Evolutionary conservation across 2,797 vertebrate genomes (phyloP), one percentile per base, ranked within the genome.

Genomic region (Fringilla coelebs): DNA sequence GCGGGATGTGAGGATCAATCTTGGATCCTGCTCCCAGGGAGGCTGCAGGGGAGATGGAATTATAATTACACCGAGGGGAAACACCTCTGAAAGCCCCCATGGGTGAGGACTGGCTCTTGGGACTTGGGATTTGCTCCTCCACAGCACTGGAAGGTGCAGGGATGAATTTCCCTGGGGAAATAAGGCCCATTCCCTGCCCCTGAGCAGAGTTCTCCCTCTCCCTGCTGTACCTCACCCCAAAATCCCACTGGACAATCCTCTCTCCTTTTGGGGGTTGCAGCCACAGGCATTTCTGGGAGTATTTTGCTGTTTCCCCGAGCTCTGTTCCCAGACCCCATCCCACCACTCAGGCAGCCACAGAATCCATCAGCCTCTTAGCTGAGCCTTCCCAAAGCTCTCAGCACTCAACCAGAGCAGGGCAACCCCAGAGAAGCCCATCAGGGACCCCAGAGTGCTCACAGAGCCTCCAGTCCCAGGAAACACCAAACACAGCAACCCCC

Each of bases 11-110:
- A 49, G 41, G 85, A 76, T 88, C 38, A 40, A 7, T 76, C 83
- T 46, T 8, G 43, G 17, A 8, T 46, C 6, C 1, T 7, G 46
- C 43, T 63, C 45, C 2, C 6, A 57, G 22, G 48, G 65, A 89
- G 26, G 71, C 62, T 84, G 54, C 49, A n/a, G 73, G 43, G 45
- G 49, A 77, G 41, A 1, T 29, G 61, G 61, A 73, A 32, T 29
- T 49, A 20, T 19, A 26, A 34, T 32, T 10, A 40, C 2, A 0
- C 28, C 0, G 0, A 55, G 45, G 31, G 45, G 20, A 77, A 83
- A 62, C 5, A 11, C 36, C 51, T 10, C 3, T 21, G 34, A 4
- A 2, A 71, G 16, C 38, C 12, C 41, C 45, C 22, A 1, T 0
- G 60, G 63, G 54, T 0, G 1, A 79, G 82, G 55, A 29, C 3